A percentile compares a stretch with the other conserved stretches of the same genome.
Evolutionary conservation across 2,888 invertebrate genomes (phyloP).

Genomic region (Galeopsomyia nigrocyanea): DNA sequence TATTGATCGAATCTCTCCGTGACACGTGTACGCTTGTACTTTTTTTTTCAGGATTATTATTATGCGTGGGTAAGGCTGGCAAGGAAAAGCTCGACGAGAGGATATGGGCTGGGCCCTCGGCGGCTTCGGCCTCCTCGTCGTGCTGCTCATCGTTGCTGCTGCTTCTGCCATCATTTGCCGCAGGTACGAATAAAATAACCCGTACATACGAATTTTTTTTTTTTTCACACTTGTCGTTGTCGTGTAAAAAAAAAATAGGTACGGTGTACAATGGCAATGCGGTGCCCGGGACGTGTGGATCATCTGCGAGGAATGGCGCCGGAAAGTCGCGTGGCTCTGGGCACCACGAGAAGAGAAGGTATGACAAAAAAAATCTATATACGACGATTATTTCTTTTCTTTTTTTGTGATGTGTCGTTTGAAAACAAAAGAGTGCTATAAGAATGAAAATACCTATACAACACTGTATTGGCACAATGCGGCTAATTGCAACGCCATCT

Average conservation of each 20-base stretch:
- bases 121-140: conserved; percentile 58
- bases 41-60: not conserved
- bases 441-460: too few species aligned
- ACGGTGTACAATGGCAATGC: conserved; percentile 59
- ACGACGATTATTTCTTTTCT: not conserved
- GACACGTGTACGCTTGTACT: too few species aligned
- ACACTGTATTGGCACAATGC: not conserved
- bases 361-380: conserved; percentile 14
- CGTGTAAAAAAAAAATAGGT: conserved; percentile 51
- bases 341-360: conserved; percentile 67
- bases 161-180: conserved; percentile 59
- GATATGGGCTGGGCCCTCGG: conserved; percentile 63
- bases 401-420: not conserved
- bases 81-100: too few species aligned
- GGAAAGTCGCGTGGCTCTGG: conserved; percentile 65
- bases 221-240: too few species aligned
- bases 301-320: conserved; percentile 65
- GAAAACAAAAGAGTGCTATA: too few species aligned
- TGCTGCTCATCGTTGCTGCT: conserved; percentile 58
- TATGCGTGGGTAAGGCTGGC: not conserved
- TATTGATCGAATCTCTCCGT: not conserved
- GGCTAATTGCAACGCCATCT: not conserved
- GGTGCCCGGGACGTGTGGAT: conserved; percentile 63
- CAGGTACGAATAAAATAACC: too few species aligned
- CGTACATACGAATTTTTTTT: too few species aligned